Evolutionary conservation across 2,797 vertebrate genomes (phyloP), one percentile per base, ranked within the genome.

Genomic region (Fundulus diaphanus): DNA sequence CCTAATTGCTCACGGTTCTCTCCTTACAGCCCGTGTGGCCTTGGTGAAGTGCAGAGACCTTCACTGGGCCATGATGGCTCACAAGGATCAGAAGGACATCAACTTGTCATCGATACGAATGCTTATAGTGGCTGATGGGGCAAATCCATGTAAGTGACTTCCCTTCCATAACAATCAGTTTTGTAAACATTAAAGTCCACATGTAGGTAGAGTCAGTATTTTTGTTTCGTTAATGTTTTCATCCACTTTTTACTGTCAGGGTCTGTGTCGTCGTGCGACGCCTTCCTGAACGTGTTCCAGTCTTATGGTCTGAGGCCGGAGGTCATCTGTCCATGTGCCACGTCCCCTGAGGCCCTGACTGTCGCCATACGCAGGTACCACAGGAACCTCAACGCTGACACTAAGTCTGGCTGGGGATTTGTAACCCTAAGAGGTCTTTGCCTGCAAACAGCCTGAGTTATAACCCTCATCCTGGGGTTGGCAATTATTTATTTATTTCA

Each of bases 41-140:
- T 94, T 99, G 88, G 98, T 99, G 80, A 99, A 99, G 90, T 99
- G 98, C 84, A 96, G 98, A 77, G 98, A 99, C 93, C 93, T 99
- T 88, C 98, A 99, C 92, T 99, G 98, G 98, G 98, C 98, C 83
- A 99, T 99, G 98, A 99, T 99, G 97, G 96, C 98, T 73, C 97
- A 99, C 89, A 95, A 97, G 84, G 98, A 99, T 82, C 98, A 99
- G 90, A 96, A 95, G 88, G 98, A 99, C 22, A 96, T 97, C 91
- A 99, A 96, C 85, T 85, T 99, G 93, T 95, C 96, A 70, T 99
- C 98, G 0, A 96, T 99, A 22, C 95, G 98, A 1, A 99, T 99
- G 98, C 96, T 99, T 57, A 96, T 99, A n/a, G 97, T 99, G 42
- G 98, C 98, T 0, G 98, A 99, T 18, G 98, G 98, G 35, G 98